Evolutionary conservation across 2,888 invertebrate genomes (phyloP).

Genomic region (Xestobium rufovillosum): DNA sequence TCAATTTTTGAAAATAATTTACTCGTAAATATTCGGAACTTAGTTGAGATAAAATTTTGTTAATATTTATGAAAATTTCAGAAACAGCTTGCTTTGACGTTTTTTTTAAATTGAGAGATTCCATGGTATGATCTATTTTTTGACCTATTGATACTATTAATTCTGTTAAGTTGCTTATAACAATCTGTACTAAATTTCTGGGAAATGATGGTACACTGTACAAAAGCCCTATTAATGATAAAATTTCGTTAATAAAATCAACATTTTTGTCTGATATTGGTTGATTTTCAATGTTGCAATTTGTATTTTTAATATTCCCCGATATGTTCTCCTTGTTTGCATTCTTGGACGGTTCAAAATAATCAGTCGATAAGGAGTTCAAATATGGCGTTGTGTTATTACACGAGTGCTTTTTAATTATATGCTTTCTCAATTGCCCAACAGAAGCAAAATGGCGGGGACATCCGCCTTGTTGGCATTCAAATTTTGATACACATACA

Average conservation of each 20-base stretch:
- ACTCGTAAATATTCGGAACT: neutral
- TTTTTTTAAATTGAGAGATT: neutral
- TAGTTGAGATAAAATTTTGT: neutral
- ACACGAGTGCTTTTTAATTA: constrained; percentile 1
- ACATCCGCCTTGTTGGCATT: neutral
- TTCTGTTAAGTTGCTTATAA: constrained; percentile 2
- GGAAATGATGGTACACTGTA: constrained; percentile 3
- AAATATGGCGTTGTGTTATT: no score
- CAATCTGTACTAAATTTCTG: constrained; percentile 1
- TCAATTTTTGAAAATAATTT: constrained; percentile 1
- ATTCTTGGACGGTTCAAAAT: no score
- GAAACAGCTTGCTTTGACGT: neutral
- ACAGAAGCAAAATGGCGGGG: neutral
- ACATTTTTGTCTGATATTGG: no score
- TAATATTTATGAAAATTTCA: neutral
- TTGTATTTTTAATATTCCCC: no score
- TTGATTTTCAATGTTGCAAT: no score
- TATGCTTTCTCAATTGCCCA: neutral
- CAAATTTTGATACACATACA: neutral
- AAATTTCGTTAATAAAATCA: neutral
- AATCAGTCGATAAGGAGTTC: no score
- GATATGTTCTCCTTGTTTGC: no score
- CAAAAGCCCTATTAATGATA: neutral
- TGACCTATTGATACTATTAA: neutral
- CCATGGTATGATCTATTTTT: neutral